Conservation (phyloP, 2,113 vertebrate species). For the Cinclus mexicanus region DNA sequence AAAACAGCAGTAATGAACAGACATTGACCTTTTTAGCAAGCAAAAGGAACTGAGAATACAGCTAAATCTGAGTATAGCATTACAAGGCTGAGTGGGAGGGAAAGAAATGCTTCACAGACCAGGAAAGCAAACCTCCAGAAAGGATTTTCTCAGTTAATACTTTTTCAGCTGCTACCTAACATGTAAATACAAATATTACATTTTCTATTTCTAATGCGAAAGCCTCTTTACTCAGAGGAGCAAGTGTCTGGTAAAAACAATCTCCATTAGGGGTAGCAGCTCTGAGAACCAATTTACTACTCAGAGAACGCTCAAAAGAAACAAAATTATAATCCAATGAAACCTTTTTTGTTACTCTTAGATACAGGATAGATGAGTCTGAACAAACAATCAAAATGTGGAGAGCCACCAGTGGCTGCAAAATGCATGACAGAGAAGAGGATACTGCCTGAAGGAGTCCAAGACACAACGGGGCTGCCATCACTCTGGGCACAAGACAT, state of each 20-base stretch:
- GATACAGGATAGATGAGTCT: not conserved
- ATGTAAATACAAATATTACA: not conserved
- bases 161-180: not conserved
- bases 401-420: not conserved
- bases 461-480: not conserved
- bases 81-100: not conserved
- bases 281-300: not conserved
- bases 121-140: not conserved
- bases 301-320: not conserved
- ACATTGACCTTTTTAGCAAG: not conserved
- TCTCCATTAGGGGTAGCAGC: not conserved
- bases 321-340: not conserved
- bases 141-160: not conserved
- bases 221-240: not conserved
- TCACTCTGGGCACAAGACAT: not conserved
- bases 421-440: not conserved
- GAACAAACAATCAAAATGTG: not conserved
- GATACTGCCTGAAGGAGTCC: not conserved
- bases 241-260: not conserved
- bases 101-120: not conserved
- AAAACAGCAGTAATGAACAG: not conserved
- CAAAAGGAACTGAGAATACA: not conserved
- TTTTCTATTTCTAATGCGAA: not conserved
- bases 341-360: not conserved
- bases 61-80: not conserved